Conservation (phyloP, 1,140 invertebrate species). For the Brachystomella parvula region DNA sequence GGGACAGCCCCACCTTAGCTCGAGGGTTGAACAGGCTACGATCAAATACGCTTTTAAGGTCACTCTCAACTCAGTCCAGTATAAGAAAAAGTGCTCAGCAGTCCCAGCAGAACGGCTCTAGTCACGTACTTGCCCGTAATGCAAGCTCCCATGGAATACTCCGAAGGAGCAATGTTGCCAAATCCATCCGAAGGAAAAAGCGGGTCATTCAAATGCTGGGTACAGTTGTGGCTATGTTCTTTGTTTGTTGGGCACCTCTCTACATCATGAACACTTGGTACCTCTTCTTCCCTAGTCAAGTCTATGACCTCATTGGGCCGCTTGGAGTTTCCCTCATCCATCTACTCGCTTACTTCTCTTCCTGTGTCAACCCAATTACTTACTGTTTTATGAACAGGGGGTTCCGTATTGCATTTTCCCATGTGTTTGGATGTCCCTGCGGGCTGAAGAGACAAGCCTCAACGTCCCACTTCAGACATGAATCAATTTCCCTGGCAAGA, state of each 20-base stretch:
- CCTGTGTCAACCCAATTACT: constrained; percentile 86
- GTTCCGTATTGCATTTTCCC: constrained; percentile 70
- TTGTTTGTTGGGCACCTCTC: constrained; percentile 84
- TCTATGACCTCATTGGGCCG: constrained; percentile 58
- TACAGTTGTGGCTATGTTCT: constrained; percentile 65
- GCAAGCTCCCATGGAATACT: too few relatives aligned
- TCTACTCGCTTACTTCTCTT: constrained; percentile 73
- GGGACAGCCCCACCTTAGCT: too few relatives aligned
- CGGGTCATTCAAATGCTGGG: constrained; percentile 34
- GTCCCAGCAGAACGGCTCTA: too few relatives aligned
- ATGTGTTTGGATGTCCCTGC: constrained; percentile 55
- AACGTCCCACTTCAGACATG: background rate
- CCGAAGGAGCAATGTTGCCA: constrained; percentile 21
- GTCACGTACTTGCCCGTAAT: too few relatives aligned
- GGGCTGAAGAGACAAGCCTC: background rate
- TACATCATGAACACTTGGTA: constrained; percentile 76
- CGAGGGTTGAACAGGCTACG: too few relatives aligned
- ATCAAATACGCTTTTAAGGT: too few relatives aligned
- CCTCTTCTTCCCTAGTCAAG: constrained; percentile 60
- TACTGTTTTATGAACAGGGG: too few relatives aligned
- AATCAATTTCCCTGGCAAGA: too few relatives aligned
- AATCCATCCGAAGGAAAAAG: constrained; percentile 27
- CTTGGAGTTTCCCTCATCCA: constrained; percentile 69
- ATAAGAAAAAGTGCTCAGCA: too few relatives aligned
- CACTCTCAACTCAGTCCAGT: too few relatives aligned